These are phyloP conservation scores for Nyctereutes procyonoides DNA, from an alignment of 2,113 vertebrate genomes.

Conservation along the genomic window DNA sequence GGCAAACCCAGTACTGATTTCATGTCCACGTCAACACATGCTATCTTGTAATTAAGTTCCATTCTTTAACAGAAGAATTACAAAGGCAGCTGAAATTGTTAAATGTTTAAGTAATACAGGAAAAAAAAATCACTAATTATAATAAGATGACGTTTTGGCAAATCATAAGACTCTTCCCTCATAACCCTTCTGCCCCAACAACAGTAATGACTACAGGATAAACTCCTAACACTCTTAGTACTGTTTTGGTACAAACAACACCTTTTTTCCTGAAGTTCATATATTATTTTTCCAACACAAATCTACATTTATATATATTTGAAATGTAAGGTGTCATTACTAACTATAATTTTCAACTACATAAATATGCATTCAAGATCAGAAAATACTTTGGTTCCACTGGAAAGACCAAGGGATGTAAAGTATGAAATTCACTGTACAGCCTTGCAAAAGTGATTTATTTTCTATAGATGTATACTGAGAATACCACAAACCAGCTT, in stretches of 20 bases:
- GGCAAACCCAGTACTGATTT: slow-evolving; percentile 75
- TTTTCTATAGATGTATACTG: neutral
- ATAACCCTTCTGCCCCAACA: neutral
- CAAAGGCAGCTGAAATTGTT: slow-evolving; percentile 54
- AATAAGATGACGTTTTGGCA: slow-evolving; percentile 7
- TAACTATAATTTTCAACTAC: slow-evolving; percentile 33
- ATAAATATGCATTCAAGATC: slow-evolving; percentile 43
- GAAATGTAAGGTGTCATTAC: slow-evolving; percentile 24
- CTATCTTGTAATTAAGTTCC: slow-evolving; percentile 73
- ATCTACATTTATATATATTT: neutral
- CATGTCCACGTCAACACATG: slow-evolving; percentile 52
- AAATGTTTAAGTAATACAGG: slow-evolving; percentile 42
- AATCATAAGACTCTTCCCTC: neutral
- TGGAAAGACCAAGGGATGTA: neutral
- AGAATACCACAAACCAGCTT: neutral
- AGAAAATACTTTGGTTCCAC: slow-evolving; percentile 27
- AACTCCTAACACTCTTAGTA: slow-evolving; percentile 4
- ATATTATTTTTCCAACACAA: slow-evolving; percentile 10
- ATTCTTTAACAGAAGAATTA: slow-evolving; percentile 76
- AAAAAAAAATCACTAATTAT: slow-evolving; percentile 15
- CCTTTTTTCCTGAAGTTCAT: slow-evolving; percentile 34
- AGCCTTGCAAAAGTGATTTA: neutral
- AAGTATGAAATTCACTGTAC: slow-evolving; percentile 26
- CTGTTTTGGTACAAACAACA: neutral
- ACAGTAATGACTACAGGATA: neutral